Evolutionary conservation across 1,140 invertebrate genomes (phyloP).

Genomic region (Drosophila busckii): DNA sequence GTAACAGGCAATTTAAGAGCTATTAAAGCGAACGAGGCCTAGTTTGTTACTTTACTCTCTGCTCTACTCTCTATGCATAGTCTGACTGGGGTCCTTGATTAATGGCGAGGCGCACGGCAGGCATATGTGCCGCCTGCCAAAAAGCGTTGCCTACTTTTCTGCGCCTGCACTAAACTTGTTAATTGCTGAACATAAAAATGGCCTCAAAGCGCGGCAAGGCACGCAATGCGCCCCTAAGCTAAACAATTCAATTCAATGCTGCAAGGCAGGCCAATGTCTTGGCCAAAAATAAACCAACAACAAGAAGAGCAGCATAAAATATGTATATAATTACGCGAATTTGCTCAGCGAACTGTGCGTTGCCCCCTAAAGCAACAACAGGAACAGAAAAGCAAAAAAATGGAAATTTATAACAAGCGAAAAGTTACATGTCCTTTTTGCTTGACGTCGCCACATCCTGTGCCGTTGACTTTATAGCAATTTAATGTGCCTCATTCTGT

Average conservation of each 20-base stretch:
- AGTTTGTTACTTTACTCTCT: too few species aligned
- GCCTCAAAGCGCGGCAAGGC: constrained; percentile 38
- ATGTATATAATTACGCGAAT: constrained; percentile 32
- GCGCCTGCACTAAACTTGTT: constrained; percentile 43
- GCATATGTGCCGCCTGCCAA: constrained; percentile 39
- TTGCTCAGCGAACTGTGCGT: neutral
- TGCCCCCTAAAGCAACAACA: too few species aligned
- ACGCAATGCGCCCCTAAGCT: constrained; percentile 27
- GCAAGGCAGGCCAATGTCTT: too few species aligned
- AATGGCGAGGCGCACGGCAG: constrained; percentile 56
- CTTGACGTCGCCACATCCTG: constrained; percentile 31
- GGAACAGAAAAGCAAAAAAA: constrained; percentile 42
- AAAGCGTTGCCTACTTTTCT: constrained; percentile 62
- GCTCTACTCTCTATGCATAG: too few species aligned
- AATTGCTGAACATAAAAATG: constrained; percentile 63
- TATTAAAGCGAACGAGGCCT: constrained; percentile 1
- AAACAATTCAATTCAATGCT: constrained; percentile 17
- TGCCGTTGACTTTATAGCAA: constrained; percentile 68
- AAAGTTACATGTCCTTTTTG: constrained; percentile 49
- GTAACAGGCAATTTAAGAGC: constrained; percentile 48
- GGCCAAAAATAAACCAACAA: constrained; percentile 23
- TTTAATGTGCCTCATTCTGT: constrained; percentile 53
- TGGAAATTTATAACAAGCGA: constrained; percentile 71
- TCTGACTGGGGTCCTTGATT: too few species aligned
- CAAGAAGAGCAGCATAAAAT: too few species aligned